A percentile compares a stretch with the other conserved stretches of the same genome.
These are phyloP conservation scores for Paradoxurus hermaphroditus DNA, from an alignment of 2,113 vertebrate genomes.

Conservation along the genomic window DNA sequence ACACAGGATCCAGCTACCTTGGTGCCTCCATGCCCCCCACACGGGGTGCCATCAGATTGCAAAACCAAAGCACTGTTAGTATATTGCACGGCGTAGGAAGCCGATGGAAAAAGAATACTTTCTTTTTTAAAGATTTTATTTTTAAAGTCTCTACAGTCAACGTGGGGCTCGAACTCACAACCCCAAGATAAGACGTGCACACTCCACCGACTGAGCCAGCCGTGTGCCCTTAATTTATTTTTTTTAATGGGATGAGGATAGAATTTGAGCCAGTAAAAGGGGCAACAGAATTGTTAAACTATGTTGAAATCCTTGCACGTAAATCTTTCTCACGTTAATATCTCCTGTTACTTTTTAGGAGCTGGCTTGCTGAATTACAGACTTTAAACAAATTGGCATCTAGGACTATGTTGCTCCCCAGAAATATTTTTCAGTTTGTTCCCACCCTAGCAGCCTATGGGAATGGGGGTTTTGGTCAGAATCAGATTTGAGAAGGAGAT, in stretches of 20 bases:
- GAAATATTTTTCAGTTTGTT: background rate
- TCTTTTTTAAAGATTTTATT: background rate
- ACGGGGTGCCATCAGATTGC: background rate
- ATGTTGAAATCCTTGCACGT: background rate
- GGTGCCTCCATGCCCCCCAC: fast-evolving
- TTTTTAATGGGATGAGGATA: background rate
- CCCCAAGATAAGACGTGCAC: background rate
- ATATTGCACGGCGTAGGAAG: background rate
- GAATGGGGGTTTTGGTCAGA: background rate
- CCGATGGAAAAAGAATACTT: background rate
- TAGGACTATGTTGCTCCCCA: background rate
- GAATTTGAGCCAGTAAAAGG: background rate
- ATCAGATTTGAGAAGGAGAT: background rate
- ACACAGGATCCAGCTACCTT: background rate
- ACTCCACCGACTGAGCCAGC: background rate
- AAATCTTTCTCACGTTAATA: background rate
- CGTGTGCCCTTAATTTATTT: background rate
- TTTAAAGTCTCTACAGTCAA: background rate
- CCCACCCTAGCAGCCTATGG: background rate
- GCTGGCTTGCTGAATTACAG: background rate
- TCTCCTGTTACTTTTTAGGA: background rate
- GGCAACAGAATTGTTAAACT: background rate
- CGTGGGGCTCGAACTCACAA: background rate
- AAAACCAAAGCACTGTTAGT: background rate
- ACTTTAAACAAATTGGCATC: background rate